phyloP scores from a whole-genome alignment of 64 coral and sea anemone genomes.

The Astreopora myriophthalma region DNA sequence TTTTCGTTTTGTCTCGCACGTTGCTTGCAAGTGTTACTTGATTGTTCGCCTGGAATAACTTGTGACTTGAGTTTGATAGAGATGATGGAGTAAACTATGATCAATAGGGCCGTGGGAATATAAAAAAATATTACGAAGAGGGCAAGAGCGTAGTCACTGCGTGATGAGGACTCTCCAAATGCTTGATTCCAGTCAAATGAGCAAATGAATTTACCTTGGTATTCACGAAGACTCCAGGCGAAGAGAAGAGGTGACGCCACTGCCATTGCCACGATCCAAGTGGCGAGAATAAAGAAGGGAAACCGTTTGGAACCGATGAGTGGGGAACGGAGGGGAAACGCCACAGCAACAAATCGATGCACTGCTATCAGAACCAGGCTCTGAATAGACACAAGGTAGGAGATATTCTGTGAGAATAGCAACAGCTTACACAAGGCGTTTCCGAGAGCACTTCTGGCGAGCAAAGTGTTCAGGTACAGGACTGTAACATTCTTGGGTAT shows the following conservation, averaged over 20 bases:
- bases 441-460: background rate
- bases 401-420: background rate
- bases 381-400: background rate
- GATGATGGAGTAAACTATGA: conserved; percentile 1
- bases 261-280: background rate
- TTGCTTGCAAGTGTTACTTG: background rate
- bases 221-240: background rate
- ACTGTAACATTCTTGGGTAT: too few species aligned
- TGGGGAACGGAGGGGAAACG: background rate
- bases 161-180: background rate
- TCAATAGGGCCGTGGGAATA: background rate
- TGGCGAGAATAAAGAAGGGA: background rate
- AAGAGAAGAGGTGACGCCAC: background rate
- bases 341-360: background rate
- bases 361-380: background rate
- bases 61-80: background rate
- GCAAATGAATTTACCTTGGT: background rate
- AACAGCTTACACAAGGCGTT: background rate
- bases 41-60: background rate
- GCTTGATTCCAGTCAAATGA: background rate
- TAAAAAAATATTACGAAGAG: background rate
- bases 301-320: background rate
- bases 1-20: background rate
- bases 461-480: too few species aligned
- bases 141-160: background rate